phyloP scores from a whole-genome alignment of 2,797 vertebrate species.

The Cuculus canorus region DNA sequence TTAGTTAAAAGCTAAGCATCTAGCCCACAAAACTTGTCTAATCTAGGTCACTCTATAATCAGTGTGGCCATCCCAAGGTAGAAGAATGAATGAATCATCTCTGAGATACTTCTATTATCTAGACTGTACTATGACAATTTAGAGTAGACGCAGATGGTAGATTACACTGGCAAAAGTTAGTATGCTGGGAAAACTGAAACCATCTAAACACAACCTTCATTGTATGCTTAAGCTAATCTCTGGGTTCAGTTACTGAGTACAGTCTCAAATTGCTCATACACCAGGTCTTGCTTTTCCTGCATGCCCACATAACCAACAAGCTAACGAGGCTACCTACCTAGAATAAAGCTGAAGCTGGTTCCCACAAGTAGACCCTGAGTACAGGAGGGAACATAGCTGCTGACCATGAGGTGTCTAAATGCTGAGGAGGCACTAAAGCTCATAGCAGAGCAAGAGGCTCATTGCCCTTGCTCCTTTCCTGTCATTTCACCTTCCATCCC shows the following conservation, averaged over 20 bases:
- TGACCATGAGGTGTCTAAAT: not conserved
- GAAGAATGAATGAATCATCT: not conserved
- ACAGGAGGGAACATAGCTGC: not conserved
- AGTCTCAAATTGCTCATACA: not conserved
- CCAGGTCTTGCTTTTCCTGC: not conserved
- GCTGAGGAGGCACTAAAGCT: not conserved
- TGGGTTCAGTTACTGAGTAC: not conserved
- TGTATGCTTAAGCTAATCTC: not conserved
- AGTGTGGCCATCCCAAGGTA: not conserved
- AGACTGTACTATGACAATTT: not conserved
- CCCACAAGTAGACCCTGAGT: not conserved
- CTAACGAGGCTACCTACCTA: not conserved
- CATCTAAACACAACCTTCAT: not conserved
- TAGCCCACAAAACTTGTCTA: not conserved
- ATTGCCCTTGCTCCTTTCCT: not conserved
- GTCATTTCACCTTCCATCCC: not conserved
- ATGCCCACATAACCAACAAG: fast-evolving
- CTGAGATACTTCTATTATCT: not conserved
- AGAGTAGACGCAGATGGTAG: not conserved
- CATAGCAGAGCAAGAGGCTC: not conserved
- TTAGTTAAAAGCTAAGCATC: not conserved
- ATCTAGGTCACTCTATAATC: not conserved
- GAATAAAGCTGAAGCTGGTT: not conserved
- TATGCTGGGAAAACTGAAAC: not conserved
- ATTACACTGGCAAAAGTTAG: not conserved